Percentiles rank a stretch among this genome's conserved stretches.
Conservation (phyloP, 2,888 invertebrate species). For the Pomacea canaliculata region DNA sequence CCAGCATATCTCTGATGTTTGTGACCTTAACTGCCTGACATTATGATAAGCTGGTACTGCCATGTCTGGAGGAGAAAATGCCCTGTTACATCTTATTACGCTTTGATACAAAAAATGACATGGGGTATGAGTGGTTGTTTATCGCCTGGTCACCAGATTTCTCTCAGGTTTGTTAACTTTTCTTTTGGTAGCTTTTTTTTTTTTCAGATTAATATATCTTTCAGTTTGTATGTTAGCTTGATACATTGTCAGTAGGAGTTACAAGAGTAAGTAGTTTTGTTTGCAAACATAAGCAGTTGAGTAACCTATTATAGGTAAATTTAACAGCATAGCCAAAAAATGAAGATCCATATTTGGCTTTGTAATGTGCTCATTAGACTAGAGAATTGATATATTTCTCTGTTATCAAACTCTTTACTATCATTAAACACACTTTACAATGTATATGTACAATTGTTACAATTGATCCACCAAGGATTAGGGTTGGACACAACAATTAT, state of each 20-base stretch:
- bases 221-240: background rate
- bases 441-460: no score
- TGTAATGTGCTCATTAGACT: no score
- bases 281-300: no score
- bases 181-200: background rate
- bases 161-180: slow-evolving; percentile 76
- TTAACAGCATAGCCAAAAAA: no score
- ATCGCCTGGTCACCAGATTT: slow-evolving; percentile 95
- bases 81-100: slow-evolving; percentile 94
- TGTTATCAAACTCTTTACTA: no score
- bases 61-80: slow-evolving; percentile 71
- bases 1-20: background rate
- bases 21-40: slow-evolving; percentile 44
- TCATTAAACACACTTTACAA: no score
- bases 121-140: slow-evolving; percentile 90
- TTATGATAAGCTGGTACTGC: slow-evolving; percentile 61
- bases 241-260: background rate
- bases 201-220: background rate
- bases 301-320: no score
- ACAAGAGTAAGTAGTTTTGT: background rate
- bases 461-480: no score
- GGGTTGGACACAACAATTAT: no score
- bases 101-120: slow-evolving; percentile 76
- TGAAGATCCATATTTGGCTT: no score
- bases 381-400: no score